Evolutionary conservation across 2,113 vertebrate genomes (phyloP).

Genomic region (Perca fluviatilis): DNA sequence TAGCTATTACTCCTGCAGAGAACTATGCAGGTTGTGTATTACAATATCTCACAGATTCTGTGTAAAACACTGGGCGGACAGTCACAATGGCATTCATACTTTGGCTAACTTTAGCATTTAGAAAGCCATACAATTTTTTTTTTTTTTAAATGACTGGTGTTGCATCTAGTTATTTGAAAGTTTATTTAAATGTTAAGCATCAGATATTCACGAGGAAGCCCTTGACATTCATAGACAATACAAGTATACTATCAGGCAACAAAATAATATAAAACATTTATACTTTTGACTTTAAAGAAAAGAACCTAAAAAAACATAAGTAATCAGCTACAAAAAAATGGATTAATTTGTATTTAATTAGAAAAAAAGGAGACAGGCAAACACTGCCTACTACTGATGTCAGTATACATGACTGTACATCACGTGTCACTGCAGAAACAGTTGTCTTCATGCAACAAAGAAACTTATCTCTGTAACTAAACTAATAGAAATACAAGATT

Average conservation of each 20-base stretch:
- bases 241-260: conserved; percentile 90
- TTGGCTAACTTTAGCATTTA: conserved; percentile 62
- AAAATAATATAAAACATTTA: conserved; percentile 91
- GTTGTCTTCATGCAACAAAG: conserved; percentile 89
- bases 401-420: conserved; percentile 89
- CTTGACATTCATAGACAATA: conserved; percentile 94
- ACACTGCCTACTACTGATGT: conserved; percentile 88
- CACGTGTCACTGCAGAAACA: conserved; percentile 88
- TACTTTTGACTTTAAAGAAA: conserved; percentile 90
- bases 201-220: conserved; percentile 89
- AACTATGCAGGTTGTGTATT: conserved; percentile 23
- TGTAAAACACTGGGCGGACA: conserved; percentile 32
- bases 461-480: conserved; percentile 87
- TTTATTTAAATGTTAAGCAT: conserved; percentile 86
- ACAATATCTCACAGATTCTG: conserved; percentile 24
- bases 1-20: background rate
- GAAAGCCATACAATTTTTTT: conserved; percentile 26
- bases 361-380: conserved; percentile 88
- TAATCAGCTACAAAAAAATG: conserved; percentile 57
- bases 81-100: conserved; percentile 55
- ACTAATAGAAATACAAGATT: conserved; percentile 76
- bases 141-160: conserved; percentile 31
- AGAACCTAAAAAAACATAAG: conserved; percentile 78
- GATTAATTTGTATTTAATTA: conserved; percentile 64
- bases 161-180: conserved; percentile 30